A percentile compares a stretch with the other conserved stretches of the same genome.
Conservation (phyloP, 2,113 vertebrate genomes). For the Saguinus imperator region DNA sequence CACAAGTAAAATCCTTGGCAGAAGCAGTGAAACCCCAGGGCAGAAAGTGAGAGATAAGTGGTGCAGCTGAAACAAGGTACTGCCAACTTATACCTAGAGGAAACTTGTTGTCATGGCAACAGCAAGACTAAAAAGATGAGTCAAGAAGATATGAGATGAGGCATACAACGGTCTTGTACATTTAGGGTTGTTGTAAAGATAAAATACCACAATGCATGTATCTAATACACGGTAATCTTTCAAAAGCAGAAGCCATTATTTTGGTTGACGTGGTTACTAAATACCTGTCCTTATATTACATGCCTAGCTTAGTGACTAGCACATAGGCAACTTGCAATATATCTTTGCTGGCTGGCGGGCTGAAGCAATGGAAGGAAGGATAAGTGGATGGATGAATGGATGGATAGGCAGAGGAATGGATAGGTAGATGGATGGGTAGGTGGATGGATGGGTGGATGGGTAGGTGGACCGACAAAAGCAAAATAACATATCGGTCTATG, state of each 20-base stretch:
- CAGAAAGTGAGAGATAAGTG: neutral
- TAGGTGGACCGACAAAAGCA: neutral
- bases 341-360: neutral
- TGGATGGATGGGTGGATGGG: too few species aligned
- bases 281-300: neutral
- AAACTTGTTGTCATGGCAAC: slow-evolving; percentile 2
- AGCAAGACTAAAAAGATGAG: neutral
- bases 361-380: neutral
- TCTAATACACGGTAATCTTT: neutral
- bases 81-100: neutral
- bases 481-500: neutral
- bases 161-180: too few species aligned
- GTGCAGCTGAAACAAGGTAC: neutral
- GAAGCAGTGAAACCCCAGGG: neutral
- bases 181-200: neutral
- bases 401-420: neutral
- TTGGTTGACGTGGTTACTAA: neutral
- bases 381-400: neutral
- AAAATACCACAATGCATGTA: neutral
- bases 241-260: neutral
- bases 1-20: neutral
- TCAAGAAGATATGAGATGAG: neutral
- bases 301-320: neutral
- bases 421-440: neutral
- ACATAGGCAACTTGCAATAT: neutral